Base-by-base conservation (phyloP, 2,888 invertebrate genomes). In the Mongoloraphidia duomilia region DNA sequence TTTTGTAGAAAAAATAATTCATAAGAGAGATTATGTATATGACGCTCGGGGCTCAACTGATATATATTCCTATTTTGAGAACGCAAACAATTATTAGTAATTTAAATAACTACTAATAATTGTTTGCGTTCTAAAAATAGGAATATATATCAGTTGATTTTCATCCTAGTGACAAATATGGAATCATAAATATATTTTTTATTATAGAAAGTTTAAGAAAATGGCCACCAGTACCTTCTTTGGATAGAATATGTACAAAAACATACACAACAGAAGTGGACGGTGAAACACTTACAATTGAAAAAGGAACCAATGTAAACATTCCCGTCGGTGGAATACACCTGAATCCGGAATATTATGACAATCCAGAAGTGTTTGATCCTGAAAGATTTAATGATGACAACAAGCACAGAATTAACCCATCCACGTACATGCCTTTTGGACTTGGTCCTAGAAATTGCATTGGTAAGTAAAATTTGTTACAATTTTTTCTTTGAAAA, bases 331-430 rank as follows among this genome's bases (percentile, higher is more conserved):
- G 67, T 49, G 75, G 70, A 1, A 60, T 78, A 6, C 77, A 78
- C 47, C 70, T 69, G 61, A 76, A 78, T 57, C 69, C 74, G 0
- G 63, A 74, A 11, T 66, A 69, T 53, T 79, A 73, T 55, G 73
- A 74, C 0, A 68, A 77, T 26, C 78, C 79, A 0, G 61, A 72
- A 1, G 63, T 65, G 35, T 75, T 76, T 55, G 66, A 65, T 40
- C 74, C 75, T 0, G 76, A 75, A 51, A 63, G 78, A 50, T 78
- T 78, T 57, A 68, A 69, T 55, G 68, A 69, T 1, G 74, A 75
- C 12, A 73, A 72, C 54, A 75, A 71, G 57, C 63, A 63, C 26
- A 66, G 70, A 10, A 66, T 75, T 50, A 66, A 72, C 1, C 67
- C 73, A 1, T 71, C 71, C 56, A 59, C 72, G 46, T 76, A 70